Evolutionary conservation across 1,140 invertebrate species (phyloP).

Genomic region (Holcopasites calliopsidis): DNA sequence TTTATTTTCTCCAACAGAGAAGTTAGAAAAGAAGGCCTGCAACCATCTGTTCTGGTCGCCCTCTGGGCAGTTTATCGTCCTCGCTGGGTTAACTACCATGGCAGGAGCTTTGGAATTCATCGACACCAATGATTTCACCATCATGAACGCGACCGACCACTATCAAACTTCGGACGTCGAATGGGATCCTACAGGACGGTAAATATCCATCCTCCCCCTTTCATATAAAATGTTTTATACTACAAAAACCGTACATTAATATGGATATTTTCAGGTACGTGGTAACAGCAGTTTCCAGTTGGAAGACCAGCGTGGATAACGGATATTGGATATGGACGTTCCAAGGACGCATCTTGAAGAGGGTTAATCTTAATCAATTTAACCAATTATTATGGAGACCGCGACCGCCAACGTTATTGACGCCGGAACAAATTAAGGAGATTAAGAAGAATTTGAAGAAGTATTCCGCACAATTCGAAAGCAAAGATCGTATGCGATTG

Average conservation of each 20-base stretch:
- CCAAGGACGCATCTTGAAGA: constrained; percentile 92
- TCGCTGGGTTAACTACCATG: constrained; percentile 91
- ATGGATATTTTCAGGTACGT: constrained; percentile 84
- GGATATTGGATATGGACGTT: constrained; percentile 99
- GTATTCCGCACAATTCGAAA: constrained; percentile 97
- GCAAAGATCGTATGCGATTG: constrained; percentile 95
- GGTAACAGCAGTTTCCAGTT: constrained; percentile 95
- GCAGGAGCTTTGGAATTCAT: constrained; percentile 96
- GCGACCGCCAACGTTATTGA: constrained; percentile 91
- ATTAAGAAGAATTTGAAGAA: constrained; percentile 99
- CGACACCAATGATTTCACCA: constrained; percentile 96
- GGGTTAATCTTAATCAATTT: constrained; percentile 94
- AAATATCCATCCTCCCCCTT: background rate
- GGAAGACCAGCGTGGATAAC: constrained; percentile 98
- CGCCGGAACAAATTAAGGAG: constrained; percentile 91
- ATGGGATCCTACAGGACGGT: constrained; percentile 99
- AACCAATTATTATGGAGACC: constrained; percentile 98
- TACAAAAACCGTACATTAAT: background rate
- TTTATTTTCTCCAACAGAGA: constrained; percentile 80
- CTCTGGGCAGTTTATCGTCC: constrained; percentile 95
- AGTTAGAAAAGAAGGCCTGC: constrained; percentile 94
- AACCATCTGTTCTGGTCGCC: constrained; percentile 99
- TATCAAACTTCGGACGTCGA: constrained; percentile 97
- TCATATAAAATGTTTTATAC: background rate
- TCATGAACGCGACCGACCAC: constrained; percentile 96